phyloP scores from a whole-genome alignment of 1,140 invertebrate species.

The Polypedilum pembai region DNA sequence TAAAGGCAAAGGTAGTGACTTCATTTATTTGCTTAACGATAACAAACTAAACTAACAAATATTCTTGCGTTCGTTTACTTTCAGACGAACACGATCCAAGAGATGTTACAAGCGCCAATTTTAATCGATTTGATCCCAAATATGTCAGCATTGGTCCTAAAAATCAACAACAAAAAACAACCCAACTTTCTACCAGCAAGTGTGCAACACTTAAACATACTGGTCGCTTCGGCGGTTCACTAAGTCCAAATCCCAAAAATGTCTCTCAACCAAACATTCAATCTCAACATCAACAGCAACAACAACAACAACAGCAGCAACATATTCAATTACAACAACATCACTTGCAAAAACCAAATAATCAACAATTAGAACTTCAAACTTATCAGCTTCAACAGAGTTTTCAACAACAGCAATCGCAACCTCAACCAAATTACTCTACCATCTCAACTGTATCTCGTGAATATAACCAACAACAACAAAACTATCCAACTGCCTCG shows the following conservation, averaged over 20 bases:
- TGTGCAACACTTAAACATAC: constrained; percentile 42
- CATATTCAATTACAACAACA: constrained; percentile 32
- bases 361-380: constrained; percentile 31
- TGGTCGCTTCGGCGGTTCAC: constrained; percentile 44
- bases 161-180: constrained; percentile 41
- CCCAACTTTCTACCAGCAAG: constrained; percentile 38
- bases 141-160: constrained; percentile 54
- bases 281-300: constrained; percentile 29
- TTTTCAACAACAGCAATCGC: constrained; percentile 28
- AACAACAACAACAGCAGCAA: constrained; percentile 29
- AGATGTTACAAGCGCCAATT: constrained; percentile 43
- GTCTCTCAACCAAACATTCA: constrained; percentile 41
- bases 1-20: constrained; percentile 35
- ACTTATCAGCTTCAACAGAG: constrained; percentile 29
- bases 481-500: constrained; percentile 31
- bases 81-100: constrained; percentile 42
- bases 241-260: constrained; percentile 43
- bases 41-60: too few species aligned
- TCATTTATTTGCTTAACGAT: too few species aligned
- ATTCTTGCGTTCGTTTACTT: not conserved
- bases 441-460: constrained; percentile 39
- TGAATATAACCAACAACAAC: constrained; percentile 37
- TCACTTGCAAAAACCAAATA: constrained; percentile 31
- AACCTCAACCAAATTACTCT: not conserved
- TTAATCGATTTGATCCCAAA: constrained; percentile 55